A percentile compares a stretch with the other conserved stretches of the same genome.
Evolutionary conservation across 2,113 vertebrate species (phyloP).

Genomic region (Psilopsiagon aurifrons): DNA sequence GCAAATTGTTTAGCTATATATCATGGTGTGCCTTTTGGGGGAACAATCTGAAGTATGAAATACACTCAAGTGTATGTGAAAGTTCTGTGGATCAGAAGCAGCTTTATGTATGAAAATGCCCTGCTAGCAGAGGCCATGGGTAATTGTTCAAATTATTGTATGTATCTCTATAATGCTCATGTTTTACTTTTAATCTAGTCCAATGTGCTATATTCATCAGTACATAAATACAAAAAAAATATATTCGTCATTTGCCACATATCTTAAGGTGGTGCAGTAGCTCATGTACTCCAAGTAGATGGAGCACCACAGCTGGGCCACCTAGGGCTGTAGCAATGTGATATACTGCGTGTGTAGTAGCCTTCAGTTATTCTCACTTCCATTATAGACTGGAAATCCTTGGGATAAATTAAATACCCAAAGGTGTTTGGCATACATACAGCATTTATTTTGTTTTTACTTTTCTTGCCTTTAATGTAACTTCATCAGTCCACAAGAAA

Average conservation of each 20-base stretch:
- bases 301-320: not conserved
- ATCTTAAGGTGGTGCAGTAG: not conserved
- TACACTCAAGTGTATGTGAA: not conserved
- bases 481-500: not conserved
- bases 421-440: not conserved
- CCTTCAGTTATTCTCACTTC: not conserved
- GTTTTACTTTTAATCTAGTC: not conserved
- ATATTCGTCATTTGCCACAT: not conserved
- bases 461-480: not conserved
- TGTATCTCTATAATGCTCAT: not conserved
- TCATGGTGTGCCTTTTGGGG: not conserved
- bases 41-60: constrained; percentile 8
- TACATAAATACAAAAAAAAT: not conserved
- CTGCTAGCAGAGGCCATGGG: not conserved
- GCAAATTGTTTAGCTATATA: not conserved
- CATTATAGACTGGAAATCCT: not conserved
- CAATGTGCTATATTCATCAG: not conserved
- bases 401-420: not conserved
- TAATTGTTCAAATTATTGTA: not conserved
- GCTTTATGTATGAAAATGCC: not conserved
- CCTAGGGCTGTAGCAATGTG: not conserved
- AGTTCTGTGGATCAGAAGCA: not conserved
- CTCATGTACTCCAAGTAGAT: not conserved
- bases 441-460: not conserved
- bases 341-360: not conserved